phyloP scores from a whole-genome alignment of 2,888 invertebrate species.

The Apamea monoglypha region DNA sequence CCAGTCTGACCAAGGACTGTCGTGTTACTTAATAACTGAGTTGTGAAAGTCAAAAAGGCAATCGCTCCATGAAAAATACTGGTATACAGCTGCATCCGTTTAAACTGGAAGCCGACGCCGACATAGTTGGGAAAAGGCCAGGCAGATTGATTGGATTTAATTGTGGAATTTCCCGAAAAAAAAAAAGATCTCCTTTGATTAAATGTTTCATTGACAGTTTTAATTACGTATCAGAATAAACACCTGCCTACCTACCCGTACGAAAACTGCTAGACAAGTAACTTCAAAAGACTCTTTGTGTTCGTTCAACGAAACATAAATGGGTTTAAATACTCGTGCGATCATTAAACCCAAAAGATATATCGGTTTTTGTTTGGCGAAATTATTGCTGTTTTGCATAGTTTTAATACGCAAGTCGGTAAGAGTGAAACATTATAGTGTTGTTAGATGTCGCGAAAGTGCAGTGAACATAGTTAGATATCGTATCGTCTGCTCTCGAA shows the following conservation, averaged over 20 bases:
- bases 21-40: background rate
- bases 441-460: constrained; percentile 60
- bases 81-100: background rate
- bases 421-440: constrained; percentile 40
- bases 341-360: constrained; percentile 46
- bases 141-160: background rate
- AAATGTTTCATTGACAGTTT: background rate
- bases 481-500: constrained; percentile 68
- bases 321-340: constrained; percentile 37
- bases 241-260: background rate
- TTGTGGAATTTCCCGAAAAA: background rate
- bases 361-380: constrained; percentile 48
- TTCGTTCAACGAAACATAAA: constrained; percentile 49
- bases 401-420: constrained; percentile 39
- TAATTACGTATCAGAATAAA: background rate
- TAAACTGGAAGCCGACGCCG: background rate
- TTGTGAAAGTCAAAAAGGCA: background rate
- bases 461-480: constrained; percentile 63
- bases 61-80: background rate
- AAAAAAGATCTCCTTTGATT: background rate
- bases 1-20: background rate
- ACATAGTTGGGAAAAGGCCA: no score
- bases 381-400: constrained; percentile 39
- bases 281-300: constrained; percentile 7
- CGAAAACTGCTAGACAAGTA: constrained; percentile 10